Evolutionary conservation across 2,888 invertebrate species (phyloP), one percentile per base, ranked within the genome.

Genomic region (Eupithecia pulchellata): DNA sequence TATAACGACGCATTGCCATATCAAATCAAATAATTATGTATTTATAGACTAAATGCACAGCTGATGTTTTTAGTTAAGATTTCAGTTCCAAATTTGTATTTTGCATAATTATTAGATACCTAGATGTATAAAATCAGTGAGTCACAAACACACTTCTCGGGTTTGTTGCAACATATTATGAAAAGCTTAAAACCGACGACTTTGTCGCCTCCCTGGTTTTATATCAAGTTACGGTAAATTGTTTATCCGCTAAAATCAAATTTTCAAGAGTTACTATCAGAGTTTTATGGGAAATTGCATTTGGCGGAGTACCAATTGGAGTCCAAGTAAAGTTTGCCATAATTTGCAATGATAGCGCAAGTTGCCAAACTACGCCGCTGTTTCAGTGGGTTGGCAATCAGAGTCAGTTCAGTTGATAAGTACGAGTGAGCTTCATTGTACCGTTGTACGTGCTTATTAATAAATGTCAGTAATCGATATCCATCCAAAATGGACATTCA

Each of bases 1-100:
- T 90, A 82, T 77, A 77, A 89, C 91, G 89, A 89, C 83, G 87
- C 90, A 91, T 90, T 89, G 93, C 93, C 93, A 94, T 93, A 94
- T 93, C 93, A 92, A 89, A 90, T 87, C 85, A 86, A 90, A 88
- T 89, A 86, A 90, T 90, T 88, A 88, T 86, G 85, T 89, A 83
- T 89, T 87, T 80, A 82, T 84, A 88, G 88, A 86, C 78, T 86
- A 84, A 75, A 80, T 73, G 76, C 78, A 78, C 79, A 78, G 78
- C 73, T 76, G 58, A 32, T 52, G 78, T 82, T 79, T 82, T 81
- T 81, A 79, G 79, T 86, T 86, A 79, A 75, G 81, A 82, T 81
- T 82, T 84, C 74, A 80, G 78, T 78, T 82, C 80, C 72, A 84
- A 84, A 80, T 84, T 85, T 81, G 81, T 81, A 85, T 86, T 83